Evolutionary conservation across 1,140 invertebrate genomes (phyloP).

Genomic region (Caerostris darwini): DNA sequence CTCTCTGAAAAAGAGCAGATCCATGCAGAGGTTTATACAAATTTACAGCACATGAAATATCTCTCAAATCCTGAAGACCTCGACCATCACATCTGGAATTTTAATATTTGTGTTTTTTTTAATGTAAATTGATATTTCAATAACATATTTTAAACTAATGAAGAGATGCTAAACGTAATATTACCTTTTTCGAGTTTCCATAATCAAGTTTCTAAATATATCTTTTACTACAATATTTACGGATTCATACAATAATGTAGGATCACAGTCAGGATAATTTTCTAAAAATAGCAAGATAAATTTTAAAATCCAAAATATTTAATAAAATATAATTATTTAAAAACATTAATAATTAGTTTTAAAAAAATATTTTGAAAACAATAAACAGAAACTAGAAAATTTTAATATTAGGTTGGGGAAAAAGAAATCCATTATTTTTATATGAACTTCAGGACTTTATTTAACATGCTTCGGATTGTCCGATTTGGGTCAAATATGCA

Average conservation of each 20-base stretch:
- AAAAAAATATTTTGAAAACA: too few species aligned
- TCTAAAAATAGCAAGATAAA: constrained; percentile 79
- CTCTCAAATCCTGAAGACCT: constrained; percentile 87
- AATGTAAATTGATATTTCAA: background rate
- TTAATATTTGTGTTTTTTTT: constrained; percentile 81
- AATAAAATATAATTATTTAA: too few species aligned
- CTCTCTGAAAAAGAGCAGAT: constrained; percentile 96
- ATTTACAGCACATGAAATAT: constrained; percentile 92
- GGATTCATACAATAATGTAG: constrained; percentile 84
- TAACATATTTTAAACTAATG: background rate
- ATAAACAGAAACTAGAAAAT: too few species aligned
- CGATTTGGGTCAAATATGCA: too few species aligned
- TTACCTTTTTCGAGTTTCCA: constrained; percentile 85
- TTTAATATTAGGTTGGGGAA: too few species aligned
- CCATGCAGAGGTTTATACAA: constrained; percentile 96
- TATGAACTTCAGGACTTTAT: too few species aligned
- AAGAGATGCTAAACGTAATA: background rate
- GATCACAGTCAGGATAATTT: constrained; percentile 84
- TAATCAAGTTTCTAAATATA: constrained; percentile 86
- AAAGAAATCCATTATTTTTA: too few species aligned
- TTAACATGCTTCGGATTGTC: too few species aligned
- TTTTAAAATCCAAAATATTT: too few species aligned
- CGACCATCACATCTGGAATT: constrained; percentile 92
- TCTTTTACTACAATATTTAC: constrained; percentile 87
- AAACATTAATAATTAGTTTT: too few species aligned